These are phyloP conservation scores for Myrmecobius fasciatus DNA, from an alignment of 2,113 vertebrate genomes.

Conservation along the genomic window DNA sequence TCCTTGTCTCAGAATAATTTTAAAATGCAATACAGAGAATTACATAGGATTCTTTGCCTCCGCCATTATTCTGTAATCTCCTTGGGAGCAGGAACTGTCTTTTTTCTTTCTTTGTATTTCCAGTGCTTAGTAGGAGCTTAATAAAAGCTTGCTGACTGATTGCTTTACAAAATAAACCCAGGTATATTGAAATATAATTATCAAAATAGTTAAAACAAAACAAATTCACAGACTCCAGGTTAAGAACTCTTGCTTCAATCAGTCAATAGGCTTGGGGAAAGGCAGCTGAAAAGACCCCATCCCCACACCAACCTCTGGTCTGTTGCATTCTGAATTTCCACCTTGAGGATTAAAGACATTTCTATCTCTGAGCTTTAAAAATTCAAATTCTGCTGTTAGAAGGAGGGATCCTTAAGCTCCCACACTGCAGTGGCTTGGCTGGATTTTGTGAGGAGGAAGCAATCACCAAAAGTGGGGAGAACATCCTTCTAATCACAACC, in stretches of 20 bases:
- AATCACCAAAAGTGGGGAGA: not conserved
- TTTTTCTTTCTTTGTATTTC: not conserved
- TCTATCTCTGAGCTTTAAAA: not conserved
- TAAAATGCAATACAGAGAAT: not conserved
- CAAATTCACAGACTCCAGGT: not conserved
- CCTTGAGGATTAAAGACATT: not conserved
- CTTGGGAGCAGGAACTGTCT: not conserved
- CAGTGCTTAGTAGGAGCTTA: not conserved
- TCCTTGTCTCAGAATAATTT: not conserved
- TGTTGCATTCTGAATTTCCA: not conserved
- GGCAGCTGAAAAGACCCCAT: not conserved
- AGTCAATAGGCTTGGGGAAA: not conserved
- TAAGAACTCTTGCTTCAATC: not conserved
- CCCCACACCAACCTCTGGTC: not conserved
- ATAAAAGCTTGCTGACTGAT: not conserved
- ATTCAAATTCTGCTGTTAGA: not conserved
- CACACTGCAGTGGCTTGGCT: not conserved
- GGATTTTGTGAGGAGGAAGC: not conserved
- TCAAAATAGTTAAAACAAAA: not conserved
- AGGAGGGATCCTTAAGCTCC: not conserved
- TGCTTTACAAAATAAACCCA: not conserved
- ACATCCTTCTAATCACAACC: not conserved
- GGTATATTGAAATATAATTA: not conserved
- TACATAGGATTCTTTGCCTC: not conserved
- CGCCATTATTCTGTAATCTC: not conserved